Evolutionary conservation across 2,113 vertebrate species (phyloP).

Genomic region (Ursus arctos): DNA sequence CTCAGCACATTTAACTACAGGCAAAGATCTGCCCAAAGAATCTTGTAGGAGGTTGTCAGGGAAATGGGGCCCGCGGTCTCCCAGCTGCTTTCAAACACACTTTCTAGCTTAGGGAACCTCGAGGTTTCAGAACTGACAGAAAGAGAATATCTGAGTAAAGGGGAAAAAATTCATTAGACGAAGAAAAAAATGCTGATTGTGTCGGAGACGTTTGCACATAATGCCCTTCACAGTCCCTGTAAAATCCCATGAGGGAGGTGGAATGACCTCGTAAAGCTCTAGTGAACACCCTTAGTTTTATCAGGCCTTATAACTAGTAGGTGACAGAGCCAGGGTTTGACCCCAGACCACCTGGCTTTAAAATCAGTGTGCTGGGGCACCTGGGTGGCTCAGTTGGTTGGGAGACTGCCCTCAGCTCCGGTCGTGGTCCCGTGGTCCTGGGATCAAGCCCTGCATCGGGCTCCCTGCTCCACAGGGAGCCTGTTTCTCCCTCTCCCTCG

Average conservation of each 20-base stretch:
- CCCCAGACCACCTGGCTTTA: background rate
- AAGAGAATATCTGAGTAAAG: background rate
- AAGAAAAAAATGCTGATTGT: background rate
- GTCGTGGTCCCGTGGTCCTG: no score
- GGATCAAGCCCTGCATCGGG: no score
- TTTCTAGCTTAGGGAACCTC: background rate
- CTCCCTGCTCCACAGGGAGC: no score
- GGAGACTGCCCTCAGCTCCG: no score
- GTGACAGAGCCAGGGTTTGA: background rate
- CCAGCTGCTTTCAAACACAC: background rate
- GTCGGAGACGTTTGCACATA: no score
- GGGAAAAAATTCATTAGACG: background rate
- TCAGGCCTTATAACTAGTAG: background rate
- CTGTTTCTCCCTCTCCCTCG: no score
- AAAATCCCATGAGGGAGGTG: background rate
- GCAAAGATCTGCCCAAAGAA: background rate
- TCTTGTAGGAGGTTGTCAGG: background rate
- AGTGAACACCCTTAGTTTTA: background rate
- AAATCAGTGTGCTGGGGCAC: background rate
- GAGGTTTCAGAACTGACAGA: background rate
- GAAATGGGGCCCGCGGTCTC: background rate
- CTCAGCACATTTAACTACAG: background rate
- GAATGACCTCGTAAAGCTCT: background rate
- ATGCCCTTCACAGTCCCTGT: background rate
- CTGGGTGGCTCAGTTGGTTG: no score